Conservation (phyloP, 2,888 invertebrate species). For the Tipula unca region DNA sequence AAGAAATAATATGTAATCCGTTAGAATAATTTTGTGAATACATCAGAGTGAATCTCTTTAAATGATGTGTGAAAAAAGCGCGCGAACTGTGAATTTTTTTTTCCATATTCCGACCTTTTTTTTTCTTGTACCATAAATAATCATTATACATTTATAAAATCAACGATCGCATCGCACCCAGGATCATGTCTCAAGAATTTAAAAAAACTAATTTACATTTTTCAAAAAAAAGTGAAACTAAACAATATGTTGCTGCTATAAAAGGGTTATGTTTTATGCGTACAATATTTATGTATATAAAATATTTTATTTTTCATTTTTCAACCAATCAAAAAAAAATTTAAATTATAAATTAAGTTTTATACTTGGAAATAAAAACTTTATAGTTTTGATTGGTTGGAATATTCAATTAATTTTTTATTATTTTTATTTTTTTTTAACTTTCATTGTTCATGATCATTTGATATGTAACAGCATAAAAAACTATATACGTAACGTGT, state of each 20-base stretch:
- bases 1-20: neutral
- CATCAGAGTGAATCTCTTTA: neutral
- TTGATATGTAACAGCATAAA: neutral
- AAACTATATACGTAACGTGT: neutral
- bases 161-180: neutral
- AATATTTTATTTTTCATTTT: neutral
- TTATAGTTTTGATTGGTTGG: neutral
- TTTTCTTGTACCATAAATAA: neutral
- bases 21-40: neutral
- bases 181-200: neutral
- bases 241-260: neutral
- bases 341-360: neutral
- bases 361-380: neutral
- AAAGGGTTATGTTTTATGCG: neutral
- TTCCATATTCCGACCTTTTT: neutral
- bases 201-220: neutral
- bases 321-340: neutral
- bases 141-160: neutral
- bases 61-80: neutral
- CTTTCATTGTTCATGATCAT: slow-evolving; percentile 14
- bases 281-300: neutral
- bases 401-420: neutral
- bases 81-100: neutral
- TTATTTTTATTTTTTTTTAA: neutral
- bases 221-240: neutral